phyloP scores from a whole-genome alignment of 2,113 vertebrate species.

The Illadopsis cleaveri region DNA sequence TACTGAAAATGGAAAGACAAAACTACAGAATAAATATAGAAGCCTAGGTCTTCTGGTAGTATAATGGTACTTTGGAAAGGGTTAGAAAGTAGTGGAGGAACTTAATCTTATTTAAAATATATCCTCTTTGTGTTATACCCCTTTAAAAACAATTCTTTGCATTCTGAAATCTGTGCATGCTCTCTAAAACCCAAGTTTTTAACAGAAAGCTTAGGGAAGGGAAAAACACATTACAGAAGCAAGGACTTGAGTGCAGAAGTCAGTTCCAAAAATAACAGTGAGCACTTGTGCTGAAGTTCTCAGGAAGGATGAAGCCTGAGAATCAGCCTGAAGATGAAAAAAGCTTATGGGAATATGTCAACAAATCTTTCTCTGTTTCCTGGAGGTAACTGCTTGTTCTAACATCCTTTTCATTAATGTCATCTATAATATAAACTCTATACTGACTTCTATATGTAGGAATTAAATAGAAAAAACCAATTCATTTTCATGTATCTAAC shows the following conservation, averaged over 20 bases:
- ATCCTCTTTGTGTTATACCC: not conserved
- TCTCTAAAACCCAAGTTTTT: not conserved
- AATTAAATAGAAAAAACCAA: not conserved
- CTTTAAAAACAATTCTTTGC: not conserved
- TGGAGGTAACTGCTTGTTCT: not conserved
- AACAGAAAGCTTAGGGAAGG: not conserved
- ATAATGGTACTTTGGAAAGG: not conserved
- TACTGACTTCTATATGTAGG: not conserved
- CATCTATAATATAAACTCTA: not conserved
- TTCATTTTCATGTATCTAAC: not conserved
- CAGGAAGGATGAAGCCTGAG: constrained; percentile 49
- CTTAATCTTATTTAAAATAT: not conserved
- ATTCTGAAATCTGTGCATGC: not conserved
- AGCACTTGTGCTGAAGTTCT: constrained; percentile 19
- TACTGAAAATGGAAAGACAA: not conserved
- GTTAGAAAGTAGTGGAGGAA: not conserved
- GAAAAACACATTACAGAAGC: not conserved
- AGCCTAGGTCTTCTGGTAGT: not conserved
- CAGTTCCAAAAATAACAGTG: constrained; percentile 55
- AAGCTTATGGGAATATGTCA: constrained; percentile 35
- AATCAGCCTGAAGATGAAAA: constrained; percentile 6
- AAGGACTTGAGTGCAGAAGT: not conserved
- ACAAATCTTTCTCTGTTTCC: constrained; percentile 32
- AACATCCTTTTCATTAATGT: not conserved
- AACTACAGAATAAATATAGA: not conserved